Evolutionary conservation across 2,888 invertebrate genomes (phyloP).

Genomic region (Brachyptera putata): DNA sequence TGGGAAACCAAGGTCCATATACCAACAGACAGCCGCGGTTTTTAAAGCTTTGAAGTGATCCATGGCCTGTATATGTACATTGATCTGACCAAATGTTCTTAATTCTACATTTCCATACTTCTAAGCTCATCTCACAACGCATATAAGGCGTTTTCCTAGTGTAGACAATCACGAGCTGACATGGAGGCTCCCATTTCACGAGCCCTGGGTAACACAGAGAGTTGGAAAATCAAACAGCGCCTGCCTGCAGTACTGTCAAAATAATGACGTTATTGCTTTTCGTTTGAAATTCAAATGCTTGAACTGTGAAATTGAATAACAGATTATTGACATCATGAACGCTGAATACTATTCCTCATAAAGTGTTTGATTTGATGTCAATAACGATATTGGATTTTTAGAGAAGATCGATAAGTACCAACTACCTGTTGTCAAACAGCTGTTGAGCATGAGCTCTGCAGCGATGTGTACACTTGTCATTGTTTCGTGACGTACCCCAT

Average conservation of each 20-base stretch:
- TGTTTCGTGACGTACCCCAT: neutral
- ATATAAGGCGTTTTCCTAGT: too few relatives aligned
- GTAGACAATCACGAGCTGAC: too few relatives aligned
- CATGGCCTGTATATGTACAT: too few relatives aligned
- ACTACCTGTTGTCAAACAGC: slow-evolving; percentile 31
- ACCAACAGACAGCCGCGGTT: too few relatives aligned
- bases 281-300: neutral
- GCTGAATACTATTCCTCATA: neutral
- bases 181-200: too few relatives aligned
- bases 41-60: too few relatives aligned
- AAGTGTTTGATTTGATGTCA: neutral
- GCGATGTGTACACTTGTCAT: neutral
- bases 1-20: too few relatives aligned
- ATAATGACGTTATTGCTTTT: neutral
- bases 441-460: slow-evolving; percentile 25
- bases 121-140: too few relatives aligned
- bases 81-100: too few relatives aligned
- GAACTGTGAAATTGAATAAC: neutral
- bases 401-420: slow-evolving; percentile 31
- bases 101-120: too few relatives aligned
- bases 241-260: slow-evolving; percentile 10
- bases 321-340: too few relatives aligned
- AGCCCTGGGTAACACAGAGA: slow-evolving; percentile 36
- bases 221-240: slow-evolving; percentile 26
- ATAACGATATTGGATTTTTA: too few relatives aligned